Conservation (phyloP, 2,113 vertebrate species). For the Austrofundulus limnaeus region DNA sequence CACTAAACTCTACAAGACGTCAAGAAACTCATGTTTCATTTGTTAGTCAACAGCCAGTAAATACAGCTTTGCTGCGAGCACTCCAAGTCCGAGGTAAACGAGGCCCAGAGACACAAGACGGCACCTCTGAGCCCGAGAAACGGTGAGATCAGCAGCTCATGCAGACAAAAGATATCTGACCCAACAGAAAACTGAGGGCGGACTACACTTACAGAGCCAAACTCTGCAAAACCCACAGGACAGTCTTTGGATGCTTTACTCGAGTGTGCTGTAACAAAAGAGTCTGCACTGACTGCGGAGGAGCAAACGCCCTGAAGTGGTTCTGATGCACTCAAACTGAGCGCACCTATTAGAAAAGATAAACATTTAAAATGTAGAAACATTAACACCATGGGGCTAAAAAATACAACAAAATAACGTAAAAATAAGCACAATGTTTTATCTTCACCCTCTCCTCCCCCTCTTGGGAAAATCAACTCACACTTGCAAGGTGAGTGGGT, state of each 20-base stretch:
- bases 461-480: conserved; percentile 45
- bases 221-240: conserved; percentile 88
- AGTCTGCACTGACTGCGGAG: conserved; percentile 86
- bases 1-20: conserved; percentile 10
- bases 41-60: conserved; percentile 56
- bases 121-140: conserved; percentile 34
- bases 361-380: conserved; percentile 41
- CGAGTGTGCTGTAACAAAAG: conserved; percentile 84
- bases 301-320: conserved; percentile 83
- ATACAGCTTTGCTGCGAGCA: conserved; percentile 6
- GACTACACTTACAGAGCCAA: conserved; percentile 91
- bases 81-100: not conserved
- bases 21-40: conserved; percentile 28
- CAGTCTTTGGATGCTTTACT: conserved; percentile 86
- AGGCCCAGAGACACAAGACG: too few species aligned
- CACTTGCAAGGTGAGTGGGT: conserved; percentile 16
- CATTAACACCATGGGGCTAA: not conserved
- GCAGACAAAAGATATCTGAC: conserved; percentile 51
- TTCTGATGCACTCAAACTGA: conserved; percentile 82
- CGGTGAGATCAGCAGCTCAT: conserved; percentile 45
- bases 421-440: not conserved
- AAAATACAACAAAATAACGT: not conserved
- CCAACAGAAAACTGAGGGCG: conserved; percentile 58
- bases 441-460: not conserved
- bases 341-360: conserved; percentile 84